phyloP scores from a whole-genome alignment of 2,797 vertebrate species.

The Ibycter americanus region DNA sequence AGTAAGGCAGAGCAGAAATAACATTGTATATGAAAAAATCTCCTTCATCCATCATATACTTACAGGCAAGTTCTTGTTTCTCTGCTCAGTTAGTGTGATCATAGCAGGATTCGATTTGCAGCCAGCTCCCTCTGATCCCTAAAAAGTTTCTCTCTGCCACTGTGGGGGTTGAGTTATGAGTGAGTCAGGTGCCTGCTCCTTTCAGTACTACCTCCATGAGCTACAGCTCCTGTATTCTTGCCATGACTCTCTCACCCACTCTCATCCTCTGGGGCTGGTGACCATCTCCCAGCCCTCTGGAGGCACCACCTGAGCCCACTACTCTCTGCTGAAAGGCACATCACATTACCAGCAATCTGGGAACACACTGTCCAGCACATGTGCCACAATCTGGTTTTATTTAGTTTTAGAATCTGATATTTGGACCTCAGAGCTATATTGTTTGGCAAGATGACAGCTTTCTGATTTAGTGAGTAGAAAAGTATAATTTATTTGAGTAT shows the following conservation, averaged over 20 bases:
- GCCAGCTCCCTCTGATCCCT: neutral
- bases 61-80: neutral
- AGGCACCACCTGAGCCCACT: neutral
- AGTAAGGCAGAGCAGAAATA: neutral
- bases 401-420: slow-evolving; percentile 8
- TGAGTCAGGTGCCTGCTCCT: neutral
- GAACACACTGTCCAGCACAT: neutral
- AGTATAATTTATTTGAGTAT: neutral
- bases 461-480: neutral
- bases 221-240: neutral
- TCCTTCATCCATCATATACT: neutral
- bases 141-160: neutral
- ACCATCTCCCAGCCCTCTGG: neutral
- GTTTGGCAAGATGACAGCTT: neutral
- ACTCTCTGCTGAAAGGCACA: neutral
- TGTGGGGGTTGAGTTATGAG: neutral
- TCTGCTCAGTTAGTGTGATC: neutral
- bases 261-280: neutral
- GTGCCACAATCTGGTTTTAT: slow-evolving; percentile 3
- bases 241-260: neutral
- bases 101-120: neutral
- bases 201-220: neutral
- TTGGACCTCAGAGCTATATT: neutral
- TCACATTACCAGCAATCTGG: neutral
- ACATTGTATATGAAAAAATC: neutral